These are phyloP conservation scores for Euwallacea fornicatus DNA, from an alignment of 1,140 invertebrate genomes.

Conservation along the genomic window DNA sequence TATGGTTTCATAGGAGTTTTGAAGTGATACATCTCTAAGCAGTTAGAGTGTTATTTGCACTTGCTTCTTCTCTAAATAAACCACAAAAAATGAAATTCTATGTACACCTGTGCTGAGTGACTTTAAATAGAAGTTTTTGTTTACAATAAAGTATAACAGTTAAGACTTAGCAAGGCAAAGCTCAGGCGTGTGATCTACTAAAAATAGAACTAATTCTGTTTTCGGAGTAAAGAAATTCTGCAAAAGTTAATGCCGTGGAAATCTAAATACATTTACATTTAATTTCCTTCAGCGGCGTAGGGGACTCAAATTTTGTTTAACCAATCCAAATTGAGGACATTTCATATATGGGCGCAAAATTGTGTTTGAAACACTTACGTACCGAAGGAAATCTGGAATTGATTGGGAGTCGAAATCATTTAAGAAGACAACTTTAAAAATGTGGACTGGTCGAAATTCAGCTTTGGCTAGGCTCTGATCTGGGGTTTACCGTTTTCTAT, in stretches of 20 bases:
- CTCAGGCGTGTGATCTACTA: constrained; percentile 13
- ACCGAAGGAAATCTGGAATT: neutral
- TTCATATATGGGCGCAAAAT: too few species aligned
- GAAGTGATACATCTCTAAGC: neutral
- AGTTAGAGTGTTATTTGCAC: neutral
- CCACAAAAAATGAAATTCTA: constrained; percentile 29
- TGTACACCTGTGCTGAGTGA: constrained; percentile 19
- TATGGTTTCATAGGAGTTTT: neutral
- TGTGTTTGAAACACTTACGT: neutral
- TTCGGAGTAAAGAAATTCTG: constrained; percentile 24
- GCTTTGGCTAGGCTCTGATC: constrained; percentile 23
- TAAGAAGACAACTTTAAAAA: neutral
- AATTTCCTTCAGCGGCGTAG: constrained; percentile 11
- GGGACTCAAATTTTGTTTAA: neutral
- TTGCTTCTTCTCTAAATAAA: constrained; percentile 25
- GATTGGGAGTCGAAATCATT: neutral
- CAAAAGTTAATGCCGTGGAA: constrained; percentile 22
- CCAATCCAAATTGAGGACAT: too few species aligned
- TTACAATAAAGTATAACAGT: constrained; percentile 24
- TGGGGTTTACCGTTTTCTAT: constrained; percentile 31
- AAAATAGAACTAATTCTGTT: constrained; percentile 21
- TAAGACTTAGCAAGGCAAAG: constrained; percentile 18
- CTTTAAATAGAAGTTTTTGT: constrained; percentile 25
- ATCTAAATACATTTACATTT: constrained; percentile 23
- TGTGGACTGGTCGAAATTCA: constrained; percentile 10